Base-by-base conservation (phyloP, 1,140 invertebrate genomes). In the Lordiphosa collinella region DNA sequence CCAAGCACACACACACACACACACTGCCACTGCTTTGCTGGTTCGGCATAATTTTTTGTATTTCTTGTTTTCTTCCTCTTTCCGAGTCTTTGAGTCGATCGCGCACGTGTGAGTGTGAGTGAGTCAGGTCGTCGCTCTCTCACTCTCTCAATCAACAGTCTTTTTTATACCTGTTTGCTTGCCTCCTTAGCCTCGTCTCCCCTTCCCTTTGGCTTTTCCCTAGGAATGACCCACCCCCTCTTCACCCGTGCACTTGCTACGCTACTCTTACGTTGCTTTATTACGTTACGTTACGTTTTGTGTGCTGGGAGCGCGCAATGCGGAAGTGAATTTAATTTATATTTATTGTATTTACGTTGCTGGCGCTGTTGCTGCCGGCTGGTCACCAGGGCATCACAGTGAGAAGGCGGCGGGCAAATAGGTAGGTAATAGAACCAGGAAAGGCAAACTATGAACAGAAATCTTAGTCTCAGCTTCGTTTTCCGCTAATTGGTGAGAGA, bases 251-350 rank as follows among this genome's bases (percentile, higher is more conserved):
- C 72, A 67, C 55, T 68, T 66, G 57, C 69, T 47, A 13, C 37
- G 57, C 69, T 72, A 63, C 72, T 54, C 50, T 67, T 76, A 73
- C 69, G 70, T 74, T 57, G 66, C 65, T 73, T 60, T 72, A 74
- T 84, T 84, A 84, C 78, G 75, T 80, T 57, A 76, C 79, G 62
- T 59, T 74, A 61, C 80, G 55, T 66, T 57, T 34, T 49, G 34
- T 36, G 47, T 49, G 14, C 31, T 12, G 47, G 50, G 58, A 49
- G 63, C 85, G 70, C 88, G 80, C 86, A 88, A 88, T 88, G 86
- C 86, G 86, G 86, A 88, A 88, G 86, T 88, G 86, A 88, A 86
- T 86, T 88, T 88, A 87, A 87, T 87, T 87, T 87, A 87, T 87
- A 87, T 87, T 87, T 87, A 87, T 87, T 87, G 74, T 85, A 76